These are phyloP conservation scores for Elysia crispata DNA, from an alignment of 2,888 invertebrate species.

Conservation along the genomic window DNA sequence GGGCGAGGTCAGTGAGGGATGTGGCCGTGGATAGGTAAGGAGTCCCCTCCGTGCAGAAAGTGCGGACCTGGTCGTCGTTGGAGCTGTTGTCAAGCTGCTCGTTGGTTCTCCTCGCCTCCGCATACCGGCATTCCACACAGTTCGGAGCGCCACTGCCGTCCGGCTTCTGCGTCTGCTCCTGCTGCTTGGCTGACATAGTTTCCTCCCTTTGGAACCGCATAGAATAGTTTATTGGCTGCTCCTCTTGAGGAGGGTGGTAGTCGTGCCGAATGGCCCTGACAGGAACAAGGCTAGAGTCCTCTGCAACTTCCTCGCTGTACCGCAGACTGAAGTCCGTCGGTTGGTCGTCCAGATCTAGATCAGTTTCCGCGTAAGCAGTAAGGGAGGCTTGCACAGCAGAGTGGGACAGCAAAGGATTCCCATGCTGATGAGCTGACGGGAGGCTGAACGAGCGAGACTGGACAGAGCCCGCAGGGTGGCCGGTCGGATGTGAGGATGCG, in stretches of 20 bases:
- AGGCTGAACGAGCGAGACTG: slow-evolving; percentile 7
- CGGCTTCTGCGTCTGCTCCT: neutral
- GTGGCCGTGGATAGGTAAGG: slow-evolving; percentile 92
- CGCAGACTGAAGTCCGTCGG: slow-evolving; percentile 94
- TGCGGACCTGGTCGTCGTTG: slow-evolving; percentile 89
- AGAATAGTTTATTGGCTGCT: slow-evolving; percentile 70
- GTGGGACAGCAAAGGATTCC: slow-evolving; percentile 14
- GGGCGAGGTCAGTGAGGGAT: slow-evolving; percentile 88
- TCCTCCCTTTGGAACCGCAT: slow-evolving; percentile 52
- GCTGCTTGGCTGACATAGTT: neutral
- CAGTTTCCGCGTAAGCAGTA: slow-evolving; percentile 85
- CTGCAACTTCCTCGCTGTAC: slow-evolving; percentile 79
- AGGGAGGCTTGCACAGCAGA: slow-evolving; percentile 23
- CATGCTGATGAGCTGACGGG: slow-evolving; percentile 37
- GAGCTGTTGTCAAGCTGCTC: slow-evolving; percentile 64
- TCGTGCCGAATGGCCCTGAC: slow-evolving; percentile 40
- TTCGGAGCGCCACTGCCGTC: neutral
- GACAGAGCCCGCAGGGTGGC: slow-evolving; percentile 15
- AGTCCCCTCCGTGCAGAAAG: slow-evolving; percentile 95
- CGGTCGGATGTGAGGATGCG: neutral
- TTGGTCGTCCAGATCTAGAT: slow-evolving; percentile 83
- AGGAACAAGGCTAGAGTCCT: neutral
- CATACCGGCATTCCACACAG: slow-evolving; percentile 69
- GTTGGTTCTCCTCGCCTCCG: slow-evolving; percentile 65
- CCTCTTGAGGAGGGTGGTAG: slow-evolving; percentile 46